These are phyloP conservation scores for Bradypus variegatus DNA, from an alignment of 2,797 vertebrate species.

Conservation along the genomic window DNA sequence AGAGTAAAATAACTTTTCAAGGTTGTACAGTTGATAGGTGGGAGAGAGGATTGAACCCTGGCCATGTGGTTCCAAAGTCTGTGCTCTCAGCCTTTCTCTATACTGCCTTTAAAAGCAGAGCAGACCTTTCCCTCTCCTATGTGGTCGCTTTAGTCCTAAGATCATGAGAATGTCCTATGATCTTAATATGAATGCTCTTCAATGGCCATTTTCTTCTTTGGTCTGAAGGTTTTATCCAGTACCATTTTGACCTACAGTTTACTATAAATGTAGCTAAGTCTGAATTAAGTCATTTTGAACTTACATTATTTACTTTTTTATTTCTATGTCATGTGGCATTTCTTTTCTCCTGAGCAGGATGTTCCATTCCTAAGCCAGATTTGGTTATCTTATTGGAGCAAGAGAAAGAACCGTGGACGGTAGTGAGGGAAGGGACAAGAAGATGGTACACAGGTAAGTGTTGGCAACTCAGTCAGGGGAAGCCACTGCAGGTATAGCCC, in stretches of 20 bases:
- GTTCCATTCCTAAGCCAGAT: slow-evolving; percentile 34
- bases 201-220: neutral
- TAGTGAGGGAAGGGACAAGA: neutral
- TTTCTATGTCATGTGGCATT: neutral
- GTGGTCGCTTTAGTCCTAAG: neutral
- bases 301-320: neutral
- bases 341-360: slow-evolving; percentile 17
- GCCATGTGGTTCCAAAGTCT: neutral
- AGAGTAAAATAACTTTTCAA: neutral
- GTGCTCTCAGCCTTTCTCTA: neutral
- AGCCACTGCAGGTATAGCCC: neutral
- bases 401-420: slow-evolving; percentile 39
- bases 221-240: neutral
- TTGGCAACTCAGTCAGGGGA: neutral
- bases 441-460: slow-evolving; percentile 22
- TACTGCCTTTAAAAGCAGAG: neutral
- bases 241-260: neutral
- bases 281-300: neutral
- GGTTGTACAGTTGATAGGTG: neutral
- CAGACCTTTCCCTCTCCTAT: neutral
- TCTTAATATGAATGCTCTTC: neutral
- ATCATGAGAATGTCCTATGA: neutral
- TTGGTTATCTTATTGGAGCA: slow-evolving; percentile 44
- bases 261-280: neutral
- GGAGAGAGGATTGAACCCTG: neutral